Percentiles rank a stretch among this genome's conserved stretches.
Conservation (phyloP, 2,888 invertebrate species). For the Diarsia dahlii region DNA sequence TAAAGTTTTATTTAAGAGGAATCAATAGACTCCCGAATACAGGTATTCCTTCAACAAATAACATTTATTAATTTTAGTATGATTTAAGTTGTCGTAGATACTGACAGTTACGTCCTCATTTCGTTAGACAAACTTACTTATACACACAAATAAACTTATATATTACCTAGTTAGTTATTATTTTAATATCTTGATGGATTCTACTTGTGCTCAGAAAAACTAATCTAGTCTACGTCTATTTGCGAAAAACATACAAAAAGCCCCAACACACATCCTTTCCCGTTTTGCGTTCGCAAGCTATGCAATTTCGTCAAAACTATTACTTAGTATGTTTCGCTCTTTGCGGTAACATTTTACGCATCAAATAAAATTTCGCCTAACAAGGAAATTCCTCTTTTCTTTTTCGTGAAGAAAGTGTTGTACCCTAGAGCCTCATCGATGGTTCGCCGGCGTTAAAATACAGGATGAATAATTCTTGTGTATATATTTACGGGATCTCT, state of each 20-base stretch:
- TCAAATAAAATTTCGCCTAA: conserved; percentile 49
- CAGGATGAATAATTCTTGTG: conserved; percentile 52
- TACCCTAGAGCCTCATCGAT: conserved; percentile 48
- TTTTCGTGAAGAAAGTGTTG: conserved; percentile 57
- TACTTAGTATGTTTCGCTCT: not conserved
- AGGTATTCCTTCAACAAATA: too few relatives aligned
- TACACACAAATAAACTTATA: too few relatives aligned
- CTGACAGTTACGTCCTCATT: not conserved
- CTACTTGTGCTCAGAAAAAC: too few relatives aligned
- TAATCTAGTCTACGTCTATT: too few relatives aligned
- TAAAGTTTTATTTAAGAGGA: too few relatives aligned
- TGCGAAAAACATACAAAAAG: not conserved
- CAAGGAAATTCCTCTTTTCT: conserved; percentile 37
- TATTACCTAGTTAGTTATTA: too few relatives aligned
- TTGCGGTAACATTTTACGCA: conserved; percentile 28
- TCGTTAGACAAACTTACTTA: not conserved
- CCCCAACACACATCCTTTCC: not conserved
- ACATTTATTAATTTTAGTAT: too few relatives aligned
- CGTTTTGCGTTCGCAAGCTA: not conserved
- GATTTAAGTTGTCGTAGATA: not conserved
- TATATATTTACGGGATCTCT: conserved; percentile 44
- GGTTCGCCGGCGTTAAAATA: conserved; percentile 59
- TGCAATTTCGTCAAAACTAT: conserved; percentile 21
- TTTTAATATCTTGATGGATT: too few relatives aligned
- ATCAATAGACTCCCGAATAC: too few relatives aligned